These are phyloP conservation scores for Ctena decussata DNA, from an alignment of 2,888 invertebrate genomes.

Conservation along the genomic window DNA sequence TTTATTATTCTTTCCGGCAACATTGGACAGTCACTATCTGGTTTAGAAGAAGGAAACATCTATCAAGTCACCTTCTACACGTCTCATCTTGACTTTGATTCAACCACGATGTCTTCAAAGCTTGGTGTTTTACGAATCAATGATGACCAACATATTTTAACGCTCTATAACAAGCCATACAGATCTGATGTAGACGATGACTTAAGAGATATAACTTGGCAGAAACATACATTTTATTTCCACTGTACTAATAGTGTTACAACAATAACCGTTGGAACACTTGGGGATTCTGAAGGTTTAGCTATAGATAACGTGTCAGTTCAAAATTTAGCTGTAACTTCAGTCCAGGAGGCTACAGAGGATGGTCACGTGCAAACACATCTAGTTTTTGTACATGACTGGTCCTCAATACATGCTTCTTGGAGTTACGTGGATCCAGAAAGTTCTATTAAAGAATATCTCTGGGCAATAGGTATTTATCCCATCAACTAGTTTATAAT, in stretches of 20 bases:
- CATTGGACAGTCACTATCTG: conserved; percentile 5
- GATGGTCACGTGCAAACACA: conserved; percentile 37
- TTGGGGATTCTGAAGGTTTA: conserved; percentile 9
- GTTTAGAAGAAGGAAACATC: not conserved
- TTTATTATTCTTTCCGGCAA: conserved; percentile 12
- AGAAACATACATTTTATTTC: conserved; percentile 52
- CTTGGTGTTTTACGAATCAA: conserved; percentile 35
- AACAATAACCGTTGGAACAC: conserved; percentile 22
- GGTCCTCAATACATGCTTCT: conserved; percentile 55
- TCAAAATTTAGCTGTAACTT: not conserved
- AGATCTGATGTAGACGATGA: not conserved
- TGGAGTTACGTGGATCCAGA: conserved; percentile 49
- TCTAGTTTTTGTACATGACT: conserved; percentile 49
- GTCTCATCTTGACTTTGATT: conserved; percentile 29
- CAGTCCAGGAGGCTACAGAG: not conserved
- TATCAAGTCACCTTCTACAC: conserved; percentile 37
- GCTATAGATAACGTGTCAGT: conserved; percentile 40
- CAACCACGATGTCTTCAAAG: conserved; percentile 15
- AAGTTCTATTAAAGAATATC: conserved; percentile 49
- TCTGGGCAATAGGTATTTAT: conserved; percentile 61
- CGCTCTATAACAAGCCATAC: conserved; percentile 40
- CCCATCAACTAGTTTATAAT: too few species aligned
- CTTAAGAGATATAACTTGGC: conserved; percentile 29
- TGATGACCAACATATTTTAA: conserved; percentile 30
- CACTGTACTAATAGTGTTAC: not conserved